Percentiles rank a stretch among this genome's conserved stretches.
These are phyloP conservation scores for Melinaea menophilus DNA, from an alignment of 2,888 invertebrate genomes.

Conservation along the genomic window DNA sequence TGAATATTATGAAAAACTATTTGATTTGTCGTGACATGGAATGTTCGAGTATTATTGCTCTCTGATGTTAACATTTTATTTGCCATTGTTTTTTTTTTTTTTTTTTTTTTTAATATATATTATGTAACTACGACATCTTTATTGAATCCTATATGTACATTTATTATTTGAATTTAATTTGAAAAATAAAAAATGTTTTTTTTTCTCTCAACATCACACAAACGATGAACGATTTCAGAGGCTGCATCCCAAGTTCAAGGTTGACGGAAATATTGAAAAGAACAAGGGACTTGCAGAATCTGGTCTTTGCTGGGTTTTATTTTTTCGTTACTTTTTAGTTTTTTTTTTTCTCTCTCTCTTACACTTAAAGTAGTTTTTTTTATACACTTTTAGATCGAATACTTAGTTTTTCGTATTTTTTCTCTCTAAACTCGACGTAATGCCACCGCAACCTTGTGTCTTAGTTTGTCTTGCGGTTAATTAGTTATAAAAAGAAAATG, in stretches of 20 bases:
- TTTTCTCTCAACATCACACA: not conserved
- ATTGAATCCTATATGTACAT: too few species aligned
- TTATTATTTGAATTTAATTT: too few species aligned
- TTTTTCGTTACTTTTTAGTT: slow-evolving; percentile 38
- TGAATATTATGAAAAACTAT: slow-evolving; percentile 7
- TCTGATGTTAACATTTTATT: too few species aligned
- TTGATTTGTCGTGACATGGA: not conserved
- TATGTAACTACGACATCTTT: too few species aligned
- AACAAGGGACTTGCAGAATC: slow-evolving; percentile 47
- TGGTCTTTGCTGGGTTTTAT: slow-evolving; percentile 52
- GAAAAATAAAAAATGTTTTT: not conserved
- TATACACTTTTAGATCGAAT: too few species aligned
- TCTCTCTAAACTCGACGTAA: too few species aligned
- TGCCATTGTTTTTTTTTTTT: too few species aligned
- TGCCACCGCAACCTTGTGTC: not conserved
- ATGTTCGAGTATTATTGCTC: not conserved
- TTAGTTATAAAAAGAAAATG: slow-evolving; percentile 1
- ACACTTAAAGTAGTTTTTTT: not conserved
- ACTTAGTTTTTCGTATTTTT: too few species aligned
- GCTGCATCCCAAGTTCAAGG: slow-evolving; percentile 52
- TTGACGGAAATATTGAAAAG: slow-evolving; percentile 47
- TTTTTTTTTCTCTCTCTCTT: not conserved
- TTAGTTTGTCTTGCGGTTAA: slow-evolving; percentile 3
- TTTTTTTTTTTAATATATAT: too few species aligned
- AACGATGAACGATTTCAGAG: slow-evolving; percentile 46